A percentile compares a stretch with the other conserved stretches of the same genome.
These are phyloP conservation scores for Rhingia rostrata DNA, from an alignment of 2,888 invertebrate species.

Conservation along the genomic window DNA sequence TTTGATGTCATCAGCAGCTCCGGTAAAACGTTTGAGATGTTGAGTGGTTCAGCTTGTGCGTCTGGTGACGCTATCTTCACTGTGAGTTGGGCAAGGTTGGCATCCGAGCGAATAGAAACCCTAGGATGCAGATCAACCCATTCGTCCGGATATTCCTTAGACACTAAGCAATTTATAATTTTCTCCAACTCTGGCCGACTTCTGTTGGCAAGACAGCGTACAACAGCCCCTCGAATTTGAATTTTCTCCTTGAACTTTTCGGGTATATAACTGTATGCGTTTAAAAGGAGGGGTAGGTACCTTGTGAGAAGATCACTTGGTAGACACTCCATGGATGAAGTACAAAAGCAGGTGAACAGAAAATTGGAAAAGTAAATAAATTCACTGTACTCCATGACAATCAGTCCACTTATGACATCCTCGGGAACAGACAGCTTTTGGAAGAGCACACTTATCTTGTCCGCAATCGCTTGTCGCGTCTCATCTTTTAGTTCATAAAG, in stretches of 20 bases:
- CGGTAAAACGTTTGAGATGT: slow-evolving; percentile 75
- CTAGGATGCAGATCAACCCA: slow-evolving; percentile 77
- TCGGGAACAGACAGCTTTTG: slow-evolving; percentile 76
- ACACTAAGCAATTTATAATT: slow-evolving; percentile 76
- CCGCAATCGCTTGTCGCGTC: slow-evolving; percentile 75
- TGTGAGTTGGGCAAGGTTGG: slow-evolving; percentile 48
- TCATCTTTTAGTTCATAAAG: slow-evolving; percentile 77
- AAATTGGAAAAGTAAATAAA: slow-evolving; percentile 76
- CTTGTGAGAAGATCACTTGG: slow-evolving; percentile 78
- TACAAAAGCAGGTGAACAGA: slow-evolving; percentile 80
- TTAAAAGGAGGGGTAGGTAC: slow-evolving; percentile 79
- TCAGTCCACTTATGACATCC: slow-evolving; percentile 78
- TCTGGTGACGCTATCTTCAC: slow-evolving; percentile 76
- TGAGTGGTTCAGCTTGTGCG: slow-evolving; percentile 55
- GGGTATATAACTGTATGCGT: slow-evolving; percentile 77
- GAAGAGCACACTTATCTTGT: slow-evolving; percentile 74
- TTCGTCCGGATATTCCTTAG: slow-evolving; percentile 68
- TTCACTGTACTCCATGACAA: slow-evolving; percentile 79
- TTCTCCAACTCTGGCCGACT: slow-evolving; percentile 76
- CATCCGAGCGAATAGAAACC: slow-evolving; percentile 74
- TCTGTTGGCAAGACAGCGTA: slow-evolving; percentile 80
- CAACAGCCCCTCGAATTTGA: slow-evolving; percentile 76
- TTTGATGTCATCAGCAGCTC: slow-evolving; percentile 77
- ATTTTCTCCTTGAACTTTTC: slow-evolving; percentile 61
- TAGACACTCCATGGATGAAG: slow-evolving; percentile 79